phyloP scores from a whole-genome alignment of 37 sponge, comb jelly and placozoan species.

The Ephydatia muelleri region DNA sequence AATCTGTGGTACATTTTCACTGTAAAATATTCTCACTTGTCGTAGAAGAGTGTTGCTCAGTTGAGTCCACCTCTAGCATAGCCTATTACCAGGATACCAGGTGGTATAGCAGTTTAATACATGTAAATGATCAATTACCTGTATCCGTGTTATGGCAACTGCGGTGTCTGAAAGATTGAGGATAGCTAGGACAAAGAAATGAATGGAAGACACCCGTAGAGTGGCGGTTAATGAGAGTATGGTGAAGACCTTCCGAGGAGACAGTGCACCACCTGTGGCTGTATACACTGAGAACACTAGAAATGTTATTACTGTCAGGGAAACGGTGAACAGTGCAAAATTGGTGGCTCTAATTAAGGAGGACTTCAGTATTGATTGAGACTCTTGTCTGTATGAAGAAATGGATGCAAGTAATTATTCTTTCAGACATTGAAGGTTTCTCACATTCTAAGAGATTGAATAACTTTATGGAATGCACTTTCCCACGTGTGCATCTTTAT shows the following conservation, averaged over 20 bases:
- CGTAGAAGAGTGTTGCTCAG: too few species aligned
- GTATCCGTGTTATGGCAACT: slow-evolving; percentile 40
- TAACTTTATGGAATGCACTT: slow-evolving; percentile 29
- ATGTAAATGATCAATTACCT: not conserved
- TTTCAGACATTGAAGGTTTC: too few species aligned
- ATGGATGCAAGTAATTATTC: too few species aligned
- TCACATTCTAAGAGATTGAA: too few species aligned
- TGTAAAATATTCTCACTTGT: too few species aligned
- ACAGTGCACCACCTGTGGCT: slow-evolving; percentile 10
- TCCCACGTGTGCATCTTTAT: slow-evolving; percentile 83
- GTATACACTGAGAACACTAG: slow-evolving; percentile 34
- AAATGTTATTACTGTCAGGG: not conserved
- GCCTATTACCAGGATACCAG: too few species aligned
- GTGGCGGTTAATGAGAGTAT: slow-evolving; percentile 10
- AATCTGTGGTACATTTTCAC: not conserved
- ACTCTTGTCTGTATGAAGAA: slow-evolving; percentile 11
- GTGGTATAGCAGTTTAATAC: too few species aligned
- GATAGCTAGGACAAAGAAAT: not conserved
- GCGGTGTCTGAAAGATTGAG: slow-evolving; percentile 14
- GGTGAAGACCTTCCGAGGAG: slow-evolving; percentile 34
- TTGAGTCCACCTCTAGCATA: too few species aligned
- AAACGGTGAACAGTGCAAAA: not conserved
- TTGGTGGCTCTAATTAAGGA: slow-evolving; percentile 16
- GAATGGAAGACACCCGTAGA: not conserved
- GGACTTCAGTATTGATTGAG: not conserved